Conservation (phyloP, 2,113 vertebrate species). For the Onychorhynchus coronatus region DNA sequence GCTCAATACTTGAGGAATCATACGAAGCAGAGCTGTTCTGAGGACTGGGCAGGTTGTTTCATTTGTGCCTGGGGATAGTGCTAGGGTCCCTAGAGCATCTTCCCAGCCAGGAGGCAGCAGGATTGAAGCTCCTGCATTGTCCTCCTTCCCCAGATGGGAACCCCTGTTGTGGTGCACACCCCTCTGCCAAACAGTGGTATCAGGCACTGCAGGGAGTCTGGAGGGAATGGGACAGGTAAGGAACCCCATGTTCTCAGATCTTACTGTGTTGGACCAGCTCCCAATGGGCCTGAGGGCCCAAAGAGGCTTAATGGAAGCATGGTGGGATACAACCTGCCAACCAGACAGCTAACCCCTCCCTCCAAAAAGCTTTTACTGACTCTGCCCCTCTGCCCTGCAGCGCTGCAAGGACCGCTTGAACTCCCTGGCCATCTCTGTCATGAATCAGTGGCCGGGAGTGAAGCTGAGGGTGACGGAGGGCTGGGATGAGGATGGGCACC, state of each 20-base stretch:
- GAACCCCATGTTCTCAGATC: neutral
- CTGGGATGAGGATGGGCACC: constrained; percentile 93
- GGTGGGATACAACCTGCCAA: neutral
- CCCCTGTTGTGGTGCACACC: neutral
- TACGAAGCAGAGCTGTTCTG: neutral
- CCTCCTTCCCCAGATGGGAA: neutral
- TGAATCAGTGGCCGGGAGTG: constrained; percentile 92
- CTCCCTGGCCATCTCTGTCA: constrained; percentile 92
- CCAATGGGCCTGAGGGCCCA: neutral
- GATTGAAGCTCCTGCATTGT: neutral
- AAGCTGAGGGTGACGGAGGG: constrained; percentile 92
- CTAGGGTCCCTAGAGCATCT: neutral
- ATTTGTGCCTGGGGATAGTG: neutral
- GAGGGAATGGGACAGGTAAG: neutral
- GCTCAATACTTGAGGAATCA: neutral
- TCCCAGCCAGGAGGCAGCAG: neutral
- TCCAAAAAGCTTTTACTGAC: neutral
- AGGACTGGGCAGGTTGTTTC: neutral
- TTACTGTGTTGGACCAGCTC: neutral
- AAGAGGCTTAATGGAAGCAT: neutral
- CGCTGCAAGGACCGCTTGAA: constrained; percentile 98
- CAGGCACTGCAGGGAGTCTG: neutral
- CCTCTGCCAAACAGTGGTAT: neutral
- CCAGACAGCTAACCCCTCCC: neutral
- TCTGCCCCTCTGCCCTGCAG: constrained; percentile 63